These are phyloP conservation scores for Triplophysa rosa DNA, from an alignment of 2,113 vertebrate genomes.

Conservation along the genomic window DNA sequence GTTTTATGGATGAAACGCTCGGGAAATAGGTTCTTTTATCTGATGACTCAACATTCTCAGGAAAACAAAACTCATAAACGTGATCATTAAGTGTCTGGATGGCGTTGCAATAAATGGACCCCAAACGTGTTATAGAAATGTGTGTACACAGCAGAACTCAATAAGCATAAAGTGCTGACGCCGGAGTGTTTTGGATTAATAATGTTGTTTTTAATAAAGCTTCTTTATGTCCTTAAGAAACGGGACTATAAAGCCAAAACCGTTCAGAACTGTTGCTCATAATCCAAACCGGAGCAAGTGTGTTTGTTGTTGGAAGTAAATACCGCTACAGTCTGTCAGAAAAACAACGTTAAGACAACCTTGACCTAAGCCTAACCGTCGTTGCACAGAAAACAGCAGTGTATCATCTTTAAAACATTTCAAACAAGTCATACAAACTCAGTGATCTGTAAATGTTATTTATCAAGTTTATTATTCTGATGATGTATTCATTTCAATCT, in stretches of 20 bases:
- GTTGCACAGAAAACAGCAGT: too few species aligned
- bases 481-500: too few species aligned
- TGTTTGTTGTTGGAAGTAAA: background rate
- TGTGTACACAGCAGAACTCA: constrained; percentile 15
- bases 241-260: background rate
- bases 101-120: constrained; percentile 13
- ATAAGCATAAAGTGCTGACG: constrained; percentile 24
- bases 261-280: background rate
- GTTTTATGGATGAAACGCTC: background rate
- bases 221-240: constrained; percentile 4
- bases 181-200: constrained; percentile 9
- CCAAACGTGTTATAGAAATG: background rate
- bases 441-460: background rate
- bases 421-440: background rate
- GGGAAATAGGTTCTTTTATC: background rate
- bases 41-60: constrained; percentile 12
- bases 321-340: background rate
- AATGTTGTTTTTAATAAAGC: constrained; percentile 7
- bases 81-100: background rate
- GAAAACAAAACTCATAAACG: constrained; percentile 14
- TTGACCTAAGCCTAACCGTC: too few species aligned
- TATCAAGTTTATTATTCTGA: background rate
- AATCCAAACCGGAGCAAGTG: background rate
- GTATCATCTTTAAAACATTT: too few species aligned
- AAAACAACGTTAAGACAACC: too few species aligned